Conservation (phyloP, 2,113 vertebrate genomes). For the Petrocephalus zakoni region DNA sequence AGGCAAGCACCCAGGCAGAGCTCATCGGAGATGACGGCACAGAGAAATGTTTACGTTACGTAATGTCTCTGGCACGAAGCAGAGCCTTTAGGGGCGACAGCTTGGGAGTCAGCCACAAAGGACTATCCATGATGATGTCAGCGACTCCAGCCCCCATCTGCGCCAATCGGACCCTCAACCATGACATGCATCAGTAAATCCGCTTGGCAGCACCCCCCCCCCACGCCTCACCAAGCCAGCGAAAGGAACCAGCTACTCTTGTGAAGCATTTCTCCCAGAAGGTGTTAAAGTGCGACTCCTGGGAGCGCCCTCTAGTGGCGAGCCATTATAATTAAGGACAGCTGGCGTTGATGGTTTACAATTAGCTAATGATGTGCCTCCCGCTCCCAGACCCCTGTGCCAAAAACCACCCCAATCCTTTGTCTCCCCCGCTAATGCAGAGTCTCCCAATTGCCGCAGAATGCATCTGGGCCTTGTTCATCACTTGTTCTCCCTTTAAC, state of each 20-base stretch:
- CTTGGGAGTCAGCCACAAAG: background rate
- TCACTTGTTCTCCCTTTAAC: background rate
- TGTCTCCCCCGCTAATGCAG: background rate
- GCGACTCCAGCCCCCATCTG: conserved; percentile 15
- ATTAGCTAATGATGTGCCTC: background rate
- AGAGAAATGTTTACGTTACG: background rate
- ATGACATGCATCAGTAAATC: background rate
- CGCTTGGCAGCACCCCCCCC: background rate
- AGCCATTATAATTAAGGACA: background rate
- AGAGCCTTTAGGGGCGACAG: background rate
- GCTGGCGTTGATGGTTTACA: background rate
- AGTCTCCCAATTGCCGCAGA: background rate
- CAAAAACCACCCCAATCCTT: background rate
- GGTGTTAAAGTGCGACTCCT: background rate
- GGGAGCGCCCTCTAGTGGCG: background rate
- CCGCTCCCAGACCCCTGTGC: background rate
- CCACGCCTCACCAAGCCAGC: background rate
- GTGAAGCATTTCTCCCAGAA: background rate
- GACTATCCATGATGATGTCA: background rate
- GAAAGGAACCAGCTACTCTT: background rate
- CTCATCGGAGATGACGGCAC: background rate
- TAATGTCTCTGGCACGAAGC: background rate
- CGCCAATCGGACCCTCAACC: conserved; percentile 11
- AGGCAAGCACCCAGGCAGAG: background rate
- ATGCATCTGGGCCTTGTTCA: background rate